Base-by-base conservation (phyloP, 2,113 vertebrate genomes). In the Natator depressus region DNA sequence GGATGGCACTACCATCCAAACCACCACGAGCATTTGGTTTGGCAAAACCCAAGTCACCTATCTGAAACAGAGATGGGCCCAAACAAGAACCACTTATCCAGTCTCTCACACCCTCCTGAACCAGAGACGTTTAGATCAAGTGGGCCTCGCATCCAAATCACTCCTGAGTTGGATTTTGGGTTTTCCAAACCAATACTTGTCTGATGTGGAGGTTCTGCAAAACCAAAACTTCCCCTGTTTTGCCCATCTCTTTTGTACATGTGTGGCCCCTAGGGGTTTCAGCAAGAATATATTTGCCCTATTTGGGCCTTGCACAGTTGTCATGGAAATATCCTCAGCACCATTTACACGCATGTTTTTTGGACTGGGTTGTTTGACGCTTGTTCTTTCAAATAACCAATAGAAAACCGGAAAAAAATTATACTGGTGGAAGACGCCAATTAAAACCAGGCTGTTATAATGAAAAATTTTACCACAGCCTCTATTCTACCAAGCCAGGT, bases 241-340 rank as follows among this genome's bases (percentile, higher is more conserved):
- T 3, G 3, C 22, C 31, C 0, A 0, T 8, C 65, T 2, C 12
- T 27, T 0, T 10, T 27, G 4, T 5, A 25, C 8, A 75, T 92
- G 81, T 4, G 1, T 22, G 85, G 10, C 5, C 4, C 24, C 2
- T 17, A 8, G 16, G 65, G 72, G 3, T 17, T 38, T 88, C 0
- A 35, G 0, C 10, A 42, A 72, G 9, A 62, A 1, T 4, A 7
- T 10, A 31, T n/a, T 82, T 53, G 1, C 4, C 53, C 19, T 5
- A 54, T 7, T 31, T 87, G 83, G 29, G 14, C 0, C 0, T 35
- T 62, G 90, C 22, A 9, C 49, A 84, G 2, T 1, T 17, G 51
- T 2, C 10, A 10, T 1, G 1, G 8, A 57, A 78, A 24, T 2
- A 82, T 0, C 9, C 38, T 84, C 31, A 35, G 22, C 50, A 83